Conservation (phyloP, 2,113 vertebrate species). For the Dromiciops gliroides region DNA sequence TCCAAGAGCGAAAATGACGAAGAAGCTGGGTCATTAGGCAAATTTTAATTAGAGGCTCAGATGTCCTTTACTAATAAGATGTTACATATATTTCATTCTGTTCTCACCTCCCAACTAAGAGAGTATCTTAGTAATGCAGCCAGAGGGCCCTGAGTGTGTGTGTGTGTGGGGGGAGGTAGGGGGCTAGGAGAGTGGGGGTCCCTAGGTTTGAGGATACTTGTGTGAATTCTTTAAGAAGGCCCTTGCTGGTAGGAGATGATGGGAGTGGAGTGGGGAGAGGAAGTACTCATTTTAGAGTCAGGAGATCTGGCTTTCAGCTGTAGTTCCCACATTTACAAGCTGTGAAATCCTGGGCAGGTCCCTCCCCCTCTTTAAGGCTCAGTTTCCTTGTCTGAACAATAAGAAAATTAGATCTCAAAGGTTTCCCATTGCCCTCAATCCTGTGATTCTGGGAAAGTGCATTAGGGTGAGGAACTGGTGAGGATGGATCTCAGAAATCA, state of each 20-base stretch:
- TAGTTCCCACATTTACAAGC: background rate
- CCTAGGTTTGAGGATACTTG: background rate
- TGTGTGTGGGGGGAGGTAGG: background rate
- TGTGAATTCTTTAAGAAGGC: background rate
- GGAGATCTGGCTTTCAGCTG: background rate
- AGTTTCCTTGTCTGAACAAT: constrained; percentile 19
- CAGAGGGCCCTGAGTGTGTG: rapidly evolving
- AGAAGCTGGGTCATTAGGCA: constrained; percentile 88
- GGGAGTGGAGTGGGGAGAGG: background rate
- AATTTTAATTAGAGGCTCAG: constrained; percentile 88
- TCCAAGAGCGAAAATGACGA: constrained; percentile 81
- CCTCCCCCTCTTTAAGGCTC: background rate
- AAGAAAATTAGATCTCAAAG: background rate
- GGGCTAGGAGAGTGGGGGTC: background rate
- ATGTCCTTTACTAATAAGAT: constrained; percentile 86
- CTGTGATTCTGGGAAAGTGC: background rate
- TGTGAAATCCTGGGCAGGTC: background rate
- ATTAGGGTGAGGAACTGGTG: background rate
- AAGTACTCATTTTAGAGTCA: background rate
- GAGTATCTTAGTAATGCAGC: constrained; percentile 21
- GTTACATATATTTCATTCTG: constrained; percentile 75
- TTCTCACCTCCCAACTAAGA: constrained; percentile 47
- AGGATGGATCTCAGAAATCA: background rate
- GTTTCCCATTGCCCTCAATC: background rate
- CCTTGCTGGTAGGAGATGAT: background rate